Conservation (phyloP, 2,113 vertebrate genomes). For the Galbula dea region DNA sequence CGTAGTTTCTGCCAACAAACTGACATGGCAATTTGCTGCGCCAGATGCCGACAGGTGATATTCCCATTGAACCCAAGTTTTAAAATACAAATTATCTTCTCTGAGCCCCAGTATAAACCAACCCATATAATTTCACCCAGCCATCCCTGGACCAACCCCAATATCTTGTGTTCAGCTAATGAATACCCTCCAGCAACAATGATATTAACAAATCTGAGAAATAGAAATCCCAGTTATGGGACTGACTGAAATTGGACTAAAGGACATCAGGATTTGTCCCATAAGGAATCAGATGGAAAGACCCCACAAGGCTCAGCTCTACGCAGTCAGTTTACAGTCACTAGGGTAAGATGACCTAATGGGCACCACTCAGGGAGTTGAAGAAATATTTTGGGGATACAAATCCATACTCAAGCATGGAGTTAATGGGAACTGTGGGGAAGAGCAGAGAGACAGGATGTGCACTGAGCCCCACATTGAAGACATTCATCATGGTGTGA, state of each 20-base stretch:
- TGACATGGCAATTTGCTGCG: background rate
- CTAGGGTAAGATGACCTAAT: background rate
- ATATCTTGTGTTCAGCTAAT: background rate
- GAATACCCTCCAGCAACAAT: background rate
- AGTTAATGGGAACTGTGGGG: background rate
- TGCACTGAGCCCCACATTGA: accelerated
- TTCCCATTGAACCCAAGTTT: constrained; percentile 16
- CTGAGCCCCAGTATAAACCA: background rate
- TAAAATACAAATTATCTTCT: constrained; percentile 12
- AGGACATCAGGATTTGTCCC: background rate
- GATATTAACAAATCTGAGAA: background rate
- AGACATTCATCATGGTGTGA: accelerated
- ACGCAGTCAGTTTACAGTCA: background rate
- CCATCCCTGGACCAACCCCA: background rate
- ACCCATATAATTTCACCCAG: background rate
- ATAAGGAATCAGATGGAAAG: background rate
- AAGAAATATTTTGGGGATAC: background rate
- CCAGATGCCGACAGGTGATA: constrained; percentile 51
- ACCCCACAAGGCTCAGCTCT: background rate
- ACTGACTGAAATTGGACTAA: background rate
- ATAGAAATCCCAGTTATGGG: background rate
- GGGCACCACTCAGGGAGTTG: background rate
- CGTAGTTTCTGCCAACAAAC: constrained; percentile 10
- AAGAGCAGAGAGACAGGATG: background rate
- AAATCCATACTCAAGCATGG: background rate